These are phyloP conservation scores for Idaea straminata DNA, from an alignment of 2,888 invertebrate species.

Conservation along the genomic window DNA sequence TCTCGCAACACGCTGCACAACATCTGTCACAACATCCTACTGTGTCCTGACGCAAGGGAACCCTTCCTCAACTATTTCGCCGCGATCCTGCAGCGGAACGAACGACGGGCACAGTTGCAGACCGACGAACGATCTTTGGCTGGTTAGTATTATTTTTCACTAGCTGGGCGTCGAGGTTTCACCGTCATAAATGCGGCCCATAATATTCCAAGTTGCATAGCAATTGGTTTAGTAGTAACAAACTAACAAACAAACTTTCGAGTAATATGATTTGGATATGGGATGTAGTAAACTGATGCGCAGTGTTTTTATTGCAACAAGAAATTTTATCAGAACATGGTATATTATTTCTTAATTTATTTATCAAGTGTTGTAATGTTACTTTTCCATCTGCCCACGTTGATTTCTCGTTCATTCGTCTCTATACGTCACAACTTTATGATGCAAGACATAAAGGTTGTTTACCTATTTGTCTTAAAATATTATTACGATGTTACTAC, in stretches of 20 bases:
- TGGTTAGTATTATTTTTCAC: slow-evolving; percentile 47
- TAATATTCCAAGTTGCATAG: no score
- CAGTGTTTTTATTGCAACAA: no score
- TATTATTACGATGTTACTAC: background rate
- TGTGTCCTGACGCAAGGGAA: slow-evolving; percentile 90
- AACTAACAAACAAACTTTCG: no score
- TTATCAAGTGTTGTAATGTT: background rate
- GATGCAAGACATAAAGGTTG: background rate
- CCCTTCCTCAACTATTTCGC: slow-evolving; percentile 89
- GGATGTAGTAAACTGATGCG: no score
- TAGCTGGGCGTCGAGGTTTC: no score
- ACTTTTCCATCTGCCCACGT: slow-evolving; percentile 3
- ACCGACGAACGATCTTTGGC: slow-evolving; percentile 92
- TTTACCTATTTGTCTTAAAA: background rate
- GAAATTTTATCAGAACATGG: background rate
- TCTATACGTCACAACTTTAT: background rate
- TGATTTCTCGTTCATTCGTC: background rate
- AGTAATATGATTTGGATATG: no score
- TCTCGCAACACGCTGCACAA: slow-evolving; percentile 88
- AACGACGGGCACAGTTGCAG: slow-evolving; percentile 93
- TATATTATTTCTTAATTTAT: background rate
- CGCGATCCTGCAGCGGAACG: slow-evolving; percentile 88
- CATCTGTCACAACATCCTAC: slow-evolving; percentile 90
- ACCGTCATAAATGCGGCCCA: no score
- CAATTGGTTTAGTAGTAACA: no score